Percentiles rank a stretch among this genome's conserved stretches.
These are phyloP conservation scores for Coelogynopora nodosa DNA, from an alignment of 2,888 invertebrate species.

Conservation along the genomic window DNA sequence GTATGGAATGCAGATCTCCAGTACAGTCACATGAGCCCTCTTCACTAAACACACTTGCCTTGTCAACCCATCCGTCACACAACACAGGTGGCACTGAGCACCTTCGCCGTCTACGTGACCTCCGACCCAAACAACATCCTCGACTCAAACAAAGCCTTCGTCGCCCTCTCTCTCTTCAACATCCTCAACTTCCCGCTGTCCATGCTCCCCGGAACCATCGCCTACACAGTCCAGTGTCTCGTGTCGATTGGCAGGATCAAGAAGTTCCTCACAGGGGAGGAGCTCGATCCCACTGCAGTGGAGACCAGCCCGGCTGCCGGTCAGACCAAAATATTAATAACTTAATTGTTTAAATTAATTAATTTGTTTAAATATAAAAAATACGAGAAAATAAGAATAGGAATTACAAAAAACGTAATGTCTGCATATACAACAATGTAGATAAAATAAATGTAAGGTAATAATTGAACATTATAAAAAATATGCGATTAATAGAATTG, in stretches of 20 bases:
- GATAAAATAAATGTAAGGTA: too few relatives aligned
- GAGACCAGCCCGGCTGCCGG: conserved; percentile 39
- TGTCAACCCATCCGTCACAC: background rate
- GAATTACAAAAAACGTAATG: too few relatives aligned
- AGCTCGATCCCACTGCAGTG: conserved; percentile 39
- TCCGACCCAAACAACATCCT: conserved; percentile 49
- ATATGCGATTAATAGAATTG: too few relatives aligned
- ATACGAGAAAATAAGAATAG: too few relatives aligned
- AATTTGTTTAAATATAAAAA: too few relatives aligned
- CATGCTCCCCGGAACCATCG: conserved; percentile 44
- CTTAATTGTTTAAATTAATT: too few relatives aligned
- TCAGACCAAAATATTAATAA: too few relatives aligned
- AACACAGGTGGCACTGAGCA: conserved; percentile 41
- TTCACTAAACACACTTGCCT: background rate
- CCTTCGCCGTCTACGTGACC: conserved; percentile 49
- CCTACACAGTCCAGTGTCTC: conserved; percentile 57
- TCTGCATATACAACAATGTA: too few relatives aligned
- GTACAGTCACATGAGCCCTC: background rate
- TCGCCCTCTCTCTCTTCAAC: conserved; percentile 52
- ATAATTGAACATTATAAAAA: too few relatives aligned
- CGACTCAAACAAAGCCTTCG: conserved; percentile 52
- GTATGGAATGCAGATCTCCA: background rate
- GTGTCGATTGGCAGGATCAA: conserved; percentile 40
- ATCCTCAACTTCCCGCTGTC: conserved; percentile 50
- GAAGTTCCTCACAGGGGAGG: conserved; percentile 42